Conservation (phyloP, 2,888 invertebrate genomes). For the Ceratothoa steindachneri region DNA sequence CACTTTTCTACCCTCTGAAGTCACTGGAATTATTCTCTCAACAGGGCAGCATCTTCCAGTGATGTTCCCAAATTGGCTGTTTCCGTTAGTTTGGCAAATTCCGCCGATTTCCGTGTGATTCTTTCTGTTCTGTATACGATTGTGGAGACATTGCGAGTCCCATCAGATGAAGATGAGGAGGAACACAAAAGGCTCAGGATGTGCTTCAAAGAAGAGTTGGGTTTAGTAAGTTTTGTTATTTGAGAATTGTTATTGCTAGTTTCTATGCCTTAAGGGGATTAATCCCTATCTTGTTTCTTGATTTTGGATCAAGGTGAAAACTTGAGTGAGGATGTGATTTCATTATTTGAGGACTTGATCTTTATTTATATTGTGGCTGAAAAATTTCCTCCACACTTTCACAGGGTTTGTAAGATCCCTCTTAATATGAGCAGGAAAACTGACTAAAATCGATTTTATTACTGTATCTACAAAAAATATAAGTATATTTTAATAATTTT, state of each 20-base stretch:
- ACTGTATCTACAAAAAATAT: too few species aligned
- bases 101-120: slow-evolving; percentile 83
- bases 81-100: slow-evolving; percentile 76
- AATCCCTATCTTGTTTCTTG: neutral
- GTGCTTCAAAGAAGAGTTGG: slow-evolving; percentile 61
- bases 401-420: too few species aligned
- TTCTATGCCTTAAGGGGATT: neutral
- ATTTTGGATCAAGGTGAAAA: too few species aligned
- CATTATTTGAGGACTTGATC: too few species aligned
- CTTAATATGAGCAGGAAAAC: too few species aligned
- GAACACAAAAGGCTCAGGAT: slow-evolving; percentile 55
- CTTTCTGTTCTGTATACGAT: slow-evolving; percentile 90
- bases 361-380: too few species aligned
- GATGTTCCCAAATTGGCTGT: slow-evolving; percentile 60
- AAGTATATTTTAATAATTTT: too few species aligned
- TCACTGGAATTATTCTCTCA: too few species aligned
- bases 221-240: slow-evolving; percentile 23
- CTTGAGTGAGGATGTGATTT: too few species aligned
- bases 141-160: slow-evolving; percentile 78
- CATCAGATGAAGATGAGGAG: slow-evolving; percentile 51
- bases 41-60: slow-evolving; percentile 14
- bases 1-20: too few species aligned
- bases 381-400: too few species aligned
- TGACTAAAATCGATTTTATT: too few species aligned
- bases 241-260: neutral